Percentiles rank a stretch among this genome's conserved stretches.
Conservation (phyloP, 2,113 vertebrate genomes). For the Sylvilagus bachmani region DNA sequence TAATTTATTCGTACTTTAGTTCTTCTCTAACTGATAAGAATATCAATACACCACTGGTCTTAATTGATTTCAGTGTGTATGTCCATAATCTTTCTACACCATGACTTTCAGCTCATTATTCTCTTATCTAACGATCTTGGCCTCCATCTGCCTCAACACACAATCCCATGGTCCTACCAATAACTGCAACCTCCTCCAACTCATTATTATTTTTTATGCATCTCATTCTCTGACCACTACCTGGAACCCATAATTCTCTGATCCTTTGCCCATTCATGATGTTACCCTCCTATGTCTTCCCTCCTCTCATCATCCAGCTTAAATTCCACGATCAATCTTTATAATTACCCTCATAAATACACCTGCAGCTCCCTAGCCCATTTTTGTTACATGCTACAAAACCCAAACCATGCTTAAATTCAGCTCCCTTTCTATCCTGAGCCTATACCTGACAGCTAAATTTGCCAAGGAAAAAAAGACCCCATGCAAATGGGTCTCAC, state of each 20-base stretch:
- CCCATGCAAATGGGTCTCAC: background rate
- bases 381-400: constrained; percentile 12
- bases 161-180: background rate
- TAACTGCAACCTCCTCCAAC: background rate
- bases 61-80: background rate
- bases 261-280: background rate
- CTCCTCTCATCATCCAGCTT: background rate
- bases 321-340: background rate
- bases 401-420: background rate
- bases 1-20: background rate
- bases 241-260: background rate
- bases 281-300: background rate
- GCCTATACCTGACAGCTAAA: background rate
- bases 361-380: background rate
- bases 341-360: background rate
- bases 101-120: background rate
- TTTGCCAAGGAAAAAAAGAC: background rate
- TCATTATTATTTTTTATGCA: background rate
- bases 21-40: background rate
- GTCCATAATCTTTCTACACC: background rate
- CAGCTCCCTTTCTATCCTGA: background rate
- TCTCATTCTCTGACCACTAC: background rate
- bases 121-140: background rate
- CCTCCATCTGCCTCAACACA: background rate
- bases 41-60: background rate